Percentiles rank a stretch among this genome's conserved stretches.
These are phyloP conservation scores for Vanessa atalanta DNA, from an alignment of 1,140 invertebrate genomes.

Conservation along the genomic window DNA sequence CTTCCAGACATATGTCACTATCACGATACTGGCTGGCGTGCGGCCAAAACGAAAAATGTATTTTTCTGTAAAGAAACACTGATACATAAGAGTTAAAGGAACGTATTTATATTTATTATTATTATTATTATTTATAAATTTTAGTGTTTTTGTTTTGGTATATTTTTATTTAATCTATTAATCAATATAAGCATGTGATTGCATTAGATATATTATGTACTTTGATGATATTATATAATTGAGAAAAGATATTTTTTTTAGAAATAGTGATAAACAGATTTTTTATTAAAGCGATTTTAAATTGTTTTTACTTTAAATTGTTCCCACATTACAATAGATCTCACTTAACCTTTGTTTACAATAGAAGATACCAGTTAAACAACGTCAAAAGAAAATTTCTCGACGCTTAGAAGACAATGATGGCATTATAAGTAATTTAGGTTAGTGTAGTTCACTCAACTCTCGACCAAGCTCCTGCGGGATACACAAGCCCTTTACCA, in stretches of 20 bases:
- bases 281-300: no score
- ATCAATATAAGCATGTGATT: no score
- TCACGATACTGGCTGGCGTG: constrained; percentile 23
- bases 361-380: constrained; percentile 55
- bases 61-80: constrained; percentile 6
- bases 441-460: constrained; percentile 76
- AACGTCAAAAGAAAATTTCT: constrained; percentile 64
- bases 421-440: constrained; percentile 72
- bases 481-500: constrained; percentile 54
- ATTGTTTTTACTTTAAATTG: constrained; percentile 5
- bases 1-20: constrained; percentile 33
- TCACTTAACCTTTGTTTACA: constrained; percentile 55
- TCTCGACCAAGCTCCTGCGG: constrained; percentile 57
- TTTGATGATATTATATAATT: no score
- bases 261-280: no score
- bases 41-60: constrained; percentile 24
- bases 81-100: constrained; percentile 3
- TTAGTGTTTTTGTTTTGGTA: no score
- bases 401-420: constrained; percentile 64
- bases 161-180: no score
- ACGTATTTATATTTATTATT: neutral
- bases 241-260: no score
- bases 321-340: constrained; percentile 45
- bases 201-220: no score
- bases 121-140: no score